Evolutionary conservation across 92 coral and sea anemone species (phyloP), one percentile per base, ranked within the genome.

Genomic region (Siderastrea radians): DNA sequence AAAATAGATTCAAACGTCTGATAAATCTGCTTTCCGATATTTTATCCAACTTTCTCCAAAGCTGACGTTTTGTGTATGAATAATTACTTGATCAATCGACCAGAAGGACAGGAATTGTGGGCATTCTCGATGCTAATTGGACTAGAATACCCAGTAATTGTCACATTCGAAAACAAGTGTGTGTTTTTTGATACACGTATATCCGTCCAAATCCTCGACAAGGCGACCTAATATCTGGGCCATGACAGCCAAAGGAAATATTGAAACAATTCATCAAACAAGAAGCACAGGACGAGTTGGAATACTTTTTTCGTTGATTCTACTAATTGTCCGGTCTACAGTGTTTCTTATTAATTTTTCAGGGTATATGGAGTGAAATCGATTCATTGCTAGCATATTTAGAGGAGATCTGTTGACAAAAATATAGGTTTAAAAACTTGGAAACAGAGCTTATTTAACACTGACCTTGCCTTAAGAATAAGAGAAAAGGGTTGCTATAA

Each of bases 61-160:
- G 72, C 90, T 90, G 86, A 87, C 94, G 93, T 89, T 86, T 68
- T 54, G 73, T 68, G 68, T 57, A 95, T 95, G 93, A 95, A 95
- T 95, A 93, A 95, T 93, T 93, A 84, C 92, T 86, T 72, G 73
- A 84, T 68, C 83, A 77, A 73, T 87, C 78, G 77, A 83, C 69
- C 84, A 82, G 81, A 79, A 62, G 74, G 73, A 79, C 80, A 84
- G 44, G 83, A 77, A 82, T 80, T 77, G 87, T 81, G 70, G 85
- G 67, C 77, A 80, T 74, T 57, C 91, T 79, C 71, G 83, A 72
- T 72, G 83, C 82, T 95, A 91, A 95, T 95, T 95, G 98, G 98
- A 73, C 85, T 71, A 89, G 79, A 86, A 72, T 77, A 55, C 80
- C 81, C 76, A 73, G 86, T 80, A 93, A 93, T 93, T 93, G 95